These are phyloP conservation scores for Coelopa frigida DNA, from an alignment of 1,140 invertebrate species.

Conservation along the genomic window DNA sequence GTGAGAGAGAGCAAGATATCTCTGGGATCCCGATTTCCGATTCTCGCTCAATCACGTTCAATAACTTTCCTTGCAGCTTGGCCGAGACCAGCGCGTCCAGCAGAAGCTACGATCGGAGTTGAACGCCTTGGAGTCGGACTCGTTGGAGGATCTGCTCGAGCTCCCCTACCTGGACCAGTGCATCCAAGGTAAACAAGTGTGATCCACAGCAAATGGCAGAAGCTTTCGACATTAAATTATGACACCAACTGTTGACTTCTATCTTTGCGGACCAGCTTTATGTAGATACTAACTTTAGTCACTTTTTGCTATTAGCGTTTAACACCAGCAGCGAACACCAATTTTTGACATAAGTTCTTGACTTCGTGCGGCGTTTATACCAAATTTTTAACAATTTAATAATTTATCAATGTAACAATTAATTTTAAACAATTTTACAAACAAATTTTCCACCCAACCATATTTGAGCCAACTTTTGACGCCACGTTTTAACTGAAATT, in stretches of 20 bases:
- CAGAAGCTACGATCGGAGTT: conserved; percentile 12
- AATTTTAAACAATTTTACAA: conserved; percentile 50
- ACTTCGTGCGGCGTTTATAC: no score
- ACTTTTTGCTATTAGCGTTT: no score
- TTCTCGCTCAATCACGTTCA: not conserved
- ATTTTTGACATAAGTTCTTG: no score
- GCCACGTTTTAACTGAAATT: no score
- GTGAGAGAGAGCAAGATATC: not conserved
- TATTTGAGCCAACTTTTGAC: no score
- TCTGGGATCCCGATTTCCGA: not conserved
- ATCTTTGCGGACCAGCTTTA: no score
- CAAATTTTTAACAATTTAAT: not conserved
- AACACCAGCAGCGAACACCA: no score
- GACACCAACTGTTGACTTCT: no score
- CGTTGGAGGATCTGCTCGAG: conserved; percentile 10
- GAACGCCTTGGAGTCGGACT: not conserved
- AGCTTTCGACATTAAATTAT: no score
- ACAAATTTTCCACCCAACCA: conserved; percentile 14
- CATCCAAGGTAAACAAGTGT: conserved; percentile 7
- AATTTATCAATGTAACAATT: not conserved
- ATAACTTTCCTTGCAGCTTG: conserved; percentile 6
- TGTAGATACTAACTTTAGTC: no score
- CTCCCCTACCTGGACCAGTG: conserved; percentile 16
- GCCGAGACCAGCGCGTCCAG: conserved; percentile 12
- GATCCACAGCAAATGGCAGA: no score